Evolutionary conservation across 2,888 invertebrate genomes (phyloP).

Genomic region (Carabus problematicus): DNA sequence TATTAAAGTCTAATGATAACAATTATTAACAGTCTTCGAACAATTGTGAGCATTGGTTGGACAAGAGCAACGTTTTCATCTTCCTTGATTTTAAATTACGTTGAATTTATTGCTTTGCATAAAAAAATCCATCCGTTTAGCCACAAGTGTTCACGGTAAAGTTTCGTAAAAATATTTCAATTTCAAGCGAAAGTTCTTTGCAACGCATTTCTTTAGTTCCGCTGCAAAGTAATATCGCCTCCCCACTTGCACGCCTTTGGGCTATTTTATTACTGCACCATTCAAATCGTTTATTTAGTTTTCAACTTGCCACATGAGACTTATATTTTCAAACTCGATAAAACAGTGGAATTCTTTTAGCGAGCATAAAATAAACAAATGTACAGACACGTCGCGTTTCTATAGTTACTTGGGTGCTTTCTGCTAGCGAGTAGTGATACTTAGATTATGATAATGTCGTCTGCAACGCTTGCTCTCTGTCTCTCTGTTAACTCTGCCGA

Average conservation of each 20-base stretch:
- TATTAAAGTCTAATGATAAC: too few species aligned
- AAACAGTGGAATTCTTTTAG: constrained; percentile 38
- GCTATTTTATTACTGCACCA: constrained; percentile 42
- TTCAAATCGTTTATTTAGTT: constrained; percentile 43
- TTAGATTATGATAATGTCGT: constrained; percentile 36
- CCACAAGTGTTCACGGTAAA: constrained; percentile 35
- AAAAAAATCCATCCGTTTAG: constrained; percentile 19
- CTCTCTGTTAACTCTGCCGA: constrained; percentile 27
- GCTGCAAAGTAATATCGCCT: constrained; percentile 26
- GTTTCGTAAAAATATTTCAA: constrained; percentile 34
- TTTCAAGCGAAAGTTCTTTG: constrained; percentile 29
- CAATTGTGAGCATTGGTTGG: too few species aligned
- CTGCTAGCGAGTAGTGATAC: constrained; percentile 22
- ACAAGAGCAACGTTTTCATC: too few species aligned
- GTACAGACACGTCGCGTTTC: constrained; percentile 20
- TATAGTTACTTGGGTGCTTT: not conserved
- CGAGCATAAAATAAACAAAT: constrained; percentile 41
- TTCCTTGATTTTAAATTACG: not conserved
- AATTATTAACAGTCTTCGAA: too few species aligned
- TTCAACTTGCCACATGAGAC: constrained; percentile 42
- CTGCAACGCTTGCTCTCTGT: not conserved
- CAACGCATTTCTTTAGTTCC: constrained; percentile 5
- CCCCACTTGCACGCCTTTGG: constrained; percentile 25
- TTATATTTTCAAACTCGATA: constrained; percentile 41
- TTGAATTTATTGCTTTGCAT: constrained; percentile 3